These are phyloP conservation scores for Acromyrmex charruanus DNA, from an alignment of 1,140 invertebrate genomes.

Conservation along the genomic window DNA sequence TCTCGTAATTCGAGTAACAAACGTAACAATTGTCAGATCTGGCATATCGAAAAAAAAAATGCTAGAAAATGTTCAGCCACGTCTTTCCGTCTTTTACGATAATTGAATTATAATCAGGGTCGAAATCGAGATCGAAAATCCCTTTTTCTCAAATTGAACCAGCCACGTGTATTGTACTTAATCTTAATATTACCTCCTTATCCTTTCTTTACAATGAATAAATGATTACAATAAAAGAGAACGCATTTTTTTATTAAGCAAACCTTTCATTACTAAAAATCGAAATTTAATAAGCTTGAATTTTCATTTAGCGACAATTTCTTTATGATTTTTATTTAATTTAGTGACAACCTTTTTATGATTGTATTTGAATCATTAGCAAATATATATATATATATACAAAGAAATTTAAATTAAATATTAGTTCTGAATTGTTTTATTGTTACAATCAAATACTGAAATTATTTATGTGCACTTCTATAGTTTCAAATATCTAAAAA, in stretches of 20 bases:
- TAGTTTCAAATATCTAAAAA: neutral
- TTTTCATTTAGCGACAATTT: neutral
- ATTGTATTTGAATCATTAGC: neutral
- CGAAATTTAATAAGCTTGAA: neutral
- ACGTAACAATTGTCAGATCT: neutral
- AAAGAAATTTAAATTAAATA: neutral
- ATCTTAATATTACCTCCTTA: conserved; percentile 63
- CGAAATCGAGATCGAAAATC: conserved; percentile 16
- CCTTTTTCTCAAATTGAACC: conserved; percentile 47
- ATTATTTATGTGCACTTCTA: neutral
- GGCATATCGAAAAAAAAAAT: neutral
- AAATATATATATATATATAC: neutral
- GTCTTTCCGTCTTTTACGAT: neutral
- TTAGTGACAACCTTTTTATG: neutral
- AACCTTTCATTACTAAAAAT: neutral
- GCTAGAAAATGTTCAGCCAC: neutral
- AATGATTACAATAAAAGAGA: conserved; percentile 60
- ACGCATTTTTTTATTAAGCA: conserved; percentile 45
- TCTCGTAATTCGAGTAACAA: neutral
- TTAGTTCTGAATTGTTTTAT: neutral
- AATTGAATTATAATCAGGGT: neutral
- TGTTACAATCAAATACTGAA: neutral
- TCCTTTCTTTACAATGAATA: conserved; percentile 68
- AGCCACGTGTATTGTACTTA: conserved; percentile 71
- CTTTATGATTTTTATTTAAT: neutral